These are phyloP conservation scores for Malthinus flaveolus DNA, from an alignment of 2,888 invertebrate species.

Conservation along the genomic window DNA sequence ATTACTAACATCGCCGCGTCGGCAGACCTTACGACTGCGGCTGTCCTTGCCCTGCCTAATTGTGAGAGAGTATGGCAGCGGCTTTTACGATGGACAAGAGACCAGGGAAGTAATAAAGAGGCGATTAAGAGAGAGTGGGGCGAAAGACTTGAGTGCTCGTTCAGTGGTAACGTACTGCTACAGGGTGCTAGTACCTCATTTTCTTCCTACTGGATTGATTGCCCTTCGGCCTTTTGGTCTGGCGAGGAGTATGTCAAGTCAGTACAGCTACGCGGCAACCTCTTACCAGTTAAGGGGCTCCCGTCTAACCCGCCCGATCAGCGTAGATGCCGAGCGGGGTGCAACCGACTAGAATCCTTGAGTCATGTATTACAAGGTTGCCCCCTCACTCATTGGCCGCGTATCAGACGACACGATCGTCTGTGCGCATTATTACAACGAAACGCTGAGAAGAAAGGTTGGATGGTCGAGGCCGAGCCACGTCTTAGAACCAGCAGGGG, in stretches of 20 bases:
- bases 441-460: slow-evolving; percentile 22
- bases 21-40: too few relatives aligned
- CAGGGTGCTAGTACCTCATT: not conserved
- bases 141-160: not conserved
- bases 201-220: not conserved
- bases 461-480: slow-evolving; percentile 32
- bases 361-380: not conserved
- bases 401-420: slow-evolving; percentile 27
- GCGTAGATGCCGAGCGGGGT: not conserved
- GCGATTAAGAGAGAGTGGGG: too few relatives aligned
- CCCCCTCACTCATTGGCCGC: slow-evolving; percentile 24
- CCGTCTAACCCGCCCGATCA: not conserved
- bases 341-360: not conserved
- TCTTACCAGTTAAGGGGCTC: not conserved
- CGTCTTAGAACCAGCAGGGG: slow-evolving; percentile 28
- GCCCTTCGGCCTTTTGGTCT: not conserved
- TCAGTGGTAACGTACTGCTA: not conserved
- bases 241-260: not conserved
- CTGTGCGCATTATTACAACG: slow-evolving; percentile 19
- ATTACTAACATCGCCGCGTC: too few relatives aligned
- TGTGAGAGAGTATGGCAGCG: too few relatives aligned
- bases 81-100: too few relatives aligned
- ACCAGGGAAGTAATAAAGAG: too few relatives aligned
- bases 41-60: too few relatives aligned
- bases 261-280: not conserved